Evolutionary conservation across 2,797 vertebrate genomes (phyloP).

Genomic region (Pipistrellus pipistrellus): DNA sequence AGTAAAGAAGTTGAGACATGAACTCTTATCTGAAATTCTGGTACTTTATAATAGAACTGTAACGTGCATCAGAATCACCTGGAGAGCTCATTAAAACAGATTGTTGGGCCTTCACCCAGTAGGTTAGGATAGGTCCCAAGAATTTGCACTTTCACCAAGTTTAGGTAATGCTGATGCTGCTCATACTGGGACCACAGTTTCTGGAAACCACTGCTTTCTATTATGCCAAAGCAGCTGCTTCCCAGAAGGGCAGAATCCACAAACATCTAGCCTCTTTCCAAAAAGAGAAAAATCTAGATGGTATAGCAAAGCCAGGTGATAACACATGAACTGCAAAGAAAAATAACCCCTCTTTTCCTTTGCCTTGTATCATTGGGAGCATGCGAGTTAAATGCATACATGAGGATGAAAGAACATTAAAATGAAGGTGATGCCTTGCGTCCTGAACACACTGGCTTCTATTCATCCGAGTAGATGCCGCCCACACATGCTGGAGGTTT

Average conservation of each 20-base stretch:
- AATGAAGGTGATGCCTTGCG: not conserved
- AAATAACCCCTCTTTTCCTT: not conserved
- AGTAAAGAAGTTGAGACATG: not conserved
- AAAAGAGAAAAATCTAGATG: constrained; percentile 2
- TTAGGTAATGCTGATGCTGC: not conserved
- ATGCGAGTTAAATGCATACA: not conserved
- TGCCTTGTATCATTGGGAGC: not conserved
- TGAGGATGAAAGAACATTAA: not conserved
- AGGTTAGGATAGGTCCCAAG: not conserved
- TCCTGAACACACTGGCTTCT: not conserved
- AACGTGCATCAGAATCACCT: not conserved
- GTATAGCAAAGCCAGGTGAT: not conserved
- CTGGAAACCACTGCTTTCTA: not conserved
- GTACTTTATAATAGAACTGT: not conserved
- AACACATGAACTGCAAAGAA: not conserved
- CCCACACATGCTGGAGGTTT: not conserved
- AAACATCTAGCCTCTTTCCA: not conserved
- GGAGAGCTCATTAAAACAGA: not conserved
- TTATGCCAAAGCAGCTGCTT: not conserved
- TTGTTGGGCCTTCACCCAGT: not conserved
- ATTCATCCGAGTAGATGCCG: not conserved
- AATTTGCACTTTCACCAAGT: not conserved
- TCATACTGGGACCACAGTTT: not conserved
- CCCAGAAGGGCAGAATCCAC: not conserved
- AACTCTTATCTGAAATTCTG: not conserved